These are phyloP conservation scores for Julus scanicus DNA, from an alignment of 2,888 invertebrate species.

Conservation along the genomic window DNA sequence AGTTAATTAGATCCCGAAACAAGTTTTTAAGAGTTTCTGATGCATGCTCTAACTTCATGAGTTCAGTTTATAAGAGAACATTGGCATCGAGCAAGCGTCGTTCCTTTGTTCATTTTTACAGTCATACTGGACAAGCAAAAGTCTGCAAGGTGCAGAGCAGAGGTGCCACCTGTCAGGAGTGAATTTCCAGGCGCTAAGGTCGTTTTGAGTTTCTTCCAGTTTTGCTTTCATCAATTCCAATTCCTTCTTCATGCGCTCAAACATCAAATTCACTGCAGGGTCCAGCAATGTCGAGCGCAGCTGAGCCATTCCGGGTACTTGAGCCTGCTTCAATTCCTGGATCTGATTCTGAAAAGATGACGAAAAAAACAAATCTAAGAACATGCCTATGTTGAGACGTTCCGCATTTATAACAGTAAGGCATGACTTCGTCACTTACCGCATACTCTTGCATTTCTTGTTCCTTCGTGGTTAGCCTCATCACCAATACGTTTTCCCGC, in stretches of 20 bases:
- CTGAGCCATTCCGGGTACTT: conserved; percentile 80
- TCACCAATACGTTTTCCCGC: conserved; percentile 90
- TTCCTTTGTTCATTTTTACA: conserved; percentile 52
- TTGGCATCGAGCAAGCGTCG: conserved; percentile 52
- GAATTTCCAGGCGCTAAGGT: conserved; percentile 98
- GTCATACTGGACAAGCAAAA: conserved; percentile 50
- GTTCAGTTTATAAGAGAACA: conserved; percentile 51
- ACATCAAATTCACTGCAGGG: conserved; percentile 93
- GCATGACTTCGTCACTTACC: conserved; percentile 72
- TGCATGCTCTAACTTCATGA: conserved; percentile 52
- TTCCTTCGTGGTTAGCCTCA: conserved; percentile 92
- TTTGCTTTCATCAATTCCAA: conserved; percentile 87
- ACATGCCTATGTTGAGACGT: too few species aligned
- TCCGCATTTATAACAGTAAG: too few species aligned
- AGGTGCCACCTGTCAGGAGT: conserved; percentile 86
- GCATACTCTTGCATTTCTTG: conserved; percentile 96
- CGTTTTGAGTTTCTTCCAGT: conserved; percentile 96
- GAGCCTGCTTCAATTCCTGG: conserved; percentile 89
- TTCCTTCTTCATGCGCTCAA: conserved; percentile 90
- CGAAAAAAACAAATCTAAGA: conserved; percentile 58
- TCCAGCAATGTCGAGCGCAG: conserved; percentile 88
- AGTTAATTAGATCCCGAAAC: conserved; percentile 48
- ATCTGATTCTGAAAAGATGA: conserved; percentile 81
- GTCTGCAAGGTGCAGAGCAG: conserved; percentile 56
- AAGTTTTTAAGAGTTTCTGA: conserved; percentile 49